Evolutionary conservation across 2,888 invertebrate genomes (phyloP), one percentile per base, ranked within the genome.

Genomic region (Drosophila vallismaia): DNA sequence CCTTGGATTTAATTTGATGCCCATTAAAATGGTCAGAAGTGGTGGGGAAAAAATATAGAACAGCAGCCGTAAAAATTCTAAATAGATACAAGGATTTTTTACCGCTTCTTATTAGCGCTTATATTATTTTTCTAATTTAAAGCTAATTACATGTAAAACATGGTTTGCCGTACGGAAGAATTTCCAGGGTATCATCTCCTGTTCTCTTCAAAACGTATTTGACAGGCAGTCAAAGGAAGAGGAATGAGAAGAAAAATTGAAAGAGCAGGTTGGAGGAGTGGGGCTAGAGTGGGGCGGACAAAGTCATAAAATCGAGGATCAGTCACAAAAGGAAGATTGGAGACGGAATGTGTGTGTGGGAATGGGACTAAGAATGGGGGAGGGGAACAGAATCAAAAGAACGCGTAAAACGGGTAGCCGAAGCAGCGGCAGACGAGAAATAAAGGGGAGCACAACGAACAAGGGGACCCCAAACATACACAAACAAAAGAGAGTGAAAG

Each of bases 391-490:
- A 68, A 75, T 83, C 66, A 77, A 86, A 85, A 70, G 87, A 82
- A 87, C 83, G 82, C 82, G 82, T 82, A 82, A 82, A 87, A 82
- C 82, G 74, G 86, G 82, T 82, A 82, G 81, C 33, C 4, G n/a
- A 33, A 33, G 36, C 36, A 36, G 36, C 36, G n/a, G 36, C 82
- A 75, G 57, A 12, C 55, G 49, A 45, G 60, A 10, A n/a, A 28
- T 36, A 40, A 45, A 40, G 60, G 45, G 66, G 62, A 42, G 26
- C 56, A 71, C 45, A 69, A 72, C 67, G 57, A 74, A 54, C 50
- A 74, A 53, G 45, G 44, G 56, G 51, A 69, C 54, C 64, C 36
- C 59, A 74, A 50, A 62, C 67, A 72, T 45, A 44, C 54, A 52
- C 36, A 64, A 12, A 19, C 50, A 40, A 19, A 40, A 40, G 4